phyloP scores from a whole-genome alignment of 53 echinoderm and acorn worm species.

The Pentamera pediparva region DNA sequence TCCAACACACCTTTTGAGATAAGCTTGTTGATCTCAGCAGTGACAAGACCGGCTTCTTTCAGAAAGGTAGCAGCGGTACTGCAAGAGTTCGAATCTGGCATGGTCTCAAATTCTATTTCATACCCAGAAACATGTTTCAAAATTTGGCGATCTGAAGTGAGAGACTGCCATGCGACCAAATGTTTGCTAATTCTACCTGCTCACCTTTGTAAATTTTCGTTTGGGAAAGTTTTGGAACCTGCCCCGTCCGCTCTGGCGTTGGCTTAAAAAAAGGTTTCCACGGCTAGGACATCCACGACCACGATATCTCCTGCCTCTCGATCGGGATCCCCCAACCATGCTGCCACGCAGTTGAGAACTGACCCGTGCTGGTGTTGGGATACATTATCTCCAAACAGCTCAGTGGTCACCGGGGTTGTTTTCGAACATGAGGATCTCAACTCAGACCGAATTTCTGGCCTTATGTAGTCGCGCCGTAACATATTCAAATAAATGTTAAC shows the following conservation, averaged over 20 bases:
- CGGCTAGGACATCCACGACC: not conserved
- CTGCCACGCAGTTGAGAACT: too few species aligned
- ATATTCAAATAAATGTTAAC: constrained; percentile 13
- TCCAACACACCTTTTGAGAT: not conserved
- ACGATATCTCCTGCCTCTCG: constrained; percentile 12
- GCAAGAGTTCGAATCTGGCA: not conserved
- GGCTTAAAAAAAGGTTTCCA: constrained; percentile 33
- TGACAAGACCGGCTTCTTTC: too few species aligned
- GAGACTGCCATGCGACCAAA: not conserved
- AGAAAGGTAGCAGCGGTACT: not conserved
- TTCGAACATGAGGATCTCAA: not conserved
- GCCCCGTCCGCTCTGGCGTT: not conserved
- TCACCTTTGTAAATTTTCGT: too few species aligned
- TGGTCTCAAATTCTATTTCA: constrained; percentile 45
- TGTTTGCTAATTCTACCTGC: not conserved
- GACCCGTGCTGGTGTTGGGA: constrained; percentile 3
- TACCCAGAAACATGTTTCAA: constrained; percentile 22
- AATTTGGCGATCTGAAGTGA: constrained; percentile 29
- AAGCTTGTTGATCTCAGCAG: not conserved
- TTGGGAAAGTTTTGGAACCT: too few species aligned
- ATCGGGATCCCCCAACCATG: not conserved
- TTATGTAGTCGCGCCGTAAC: not conserved
- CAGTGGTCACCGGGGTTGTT: not conserved
- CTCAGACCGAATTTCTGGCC: constrained; percentile 5
- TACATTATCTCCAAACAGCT: constrained; percentile 23